Evolutionary conservation across 2,888 invertebrate genomes (phyloP).

Genomic region (Microplitis deprimator): DNA sequence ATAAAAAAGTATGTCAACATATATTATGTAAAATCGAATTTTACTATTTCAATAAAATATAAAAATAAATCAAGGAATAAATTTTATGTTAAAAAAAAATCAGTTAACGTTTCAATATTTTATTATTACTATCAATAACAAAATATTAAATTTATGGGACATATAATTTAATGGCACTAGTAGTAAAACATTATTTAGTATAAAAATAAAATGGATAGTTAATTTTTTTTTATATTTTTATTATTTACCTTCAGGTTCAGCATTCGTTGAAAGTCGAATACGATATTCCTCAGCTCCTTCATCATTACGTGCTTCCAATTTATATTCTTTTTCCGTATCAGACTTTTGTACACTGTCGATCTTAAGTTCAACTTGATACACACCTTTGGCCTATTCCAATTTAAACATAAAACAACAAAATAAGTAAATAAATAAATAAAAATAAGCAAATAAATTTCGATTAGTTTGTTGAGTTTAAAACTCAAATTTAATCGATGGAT

Average conservation of each 20-base stretch:
- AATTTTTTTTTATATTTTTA: constrained; percentile 24
- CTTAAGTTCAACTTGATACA: constrained; percentile 79
- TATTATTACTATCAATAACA: neutral
- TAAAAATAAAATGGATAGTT: constrained; percentile 18
- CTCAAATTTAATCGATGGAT: constrained; percentile 2
- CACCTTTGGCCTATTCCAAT: constrained; percentile 76
- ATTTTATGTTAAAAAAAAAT: too few species aligned
- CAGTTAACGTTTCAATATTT: neutral
- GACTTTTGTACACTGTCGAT: constrained; percentile 81
- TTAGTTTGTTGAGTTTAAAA: neutral
- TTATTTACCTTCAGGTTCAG: constrained; percentile 75
- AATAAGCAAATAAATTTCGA: neutral
- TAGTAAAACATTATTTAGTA: constrained; percentile 18
- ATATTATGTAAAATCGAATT: too few species aligned
- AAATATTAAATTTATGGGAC: neutral
- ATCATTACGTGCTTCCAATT: constrained; percentile 79
- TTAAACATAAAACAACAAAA: neutral
- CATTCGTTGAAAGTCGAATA: constrained; percentile 80
- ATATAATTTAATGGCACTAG: neutral
- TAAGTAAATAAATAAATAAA: neutral
- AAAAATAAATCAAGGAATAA: too few species aligned
- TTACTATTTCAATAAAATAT: too few species aligned
- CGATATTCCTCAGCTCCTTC: constrained; percentile 78
- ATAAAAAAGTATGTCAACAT: neutral
- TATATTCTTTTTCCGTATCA: constrained; percentile 82